Conservation (phyloP, 2,797 vertebrate species). For the Psittacula derbiana region DNA sequence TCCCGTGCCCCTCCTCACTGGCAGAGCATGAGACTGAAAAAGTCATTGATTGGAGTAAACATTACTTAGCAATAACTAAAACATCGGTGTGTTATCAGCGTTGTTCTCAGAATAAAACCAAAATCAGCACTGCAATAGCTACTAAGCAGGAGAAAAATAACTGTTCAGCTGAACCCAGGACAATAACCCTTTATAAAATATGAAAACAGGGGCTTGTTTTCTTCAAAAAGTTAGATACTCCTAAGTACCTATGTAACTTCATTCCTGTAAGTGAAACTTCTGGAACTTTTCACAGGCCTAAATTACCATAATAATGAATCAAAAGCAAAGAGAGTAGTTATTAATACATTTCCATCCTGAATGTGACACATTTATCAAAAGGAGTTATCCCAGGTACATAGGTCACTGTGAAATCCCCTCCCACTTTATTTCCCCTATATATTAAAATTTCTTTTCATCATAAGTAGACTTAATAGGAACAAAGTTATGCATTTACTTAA, state of each 20-base stretch:
- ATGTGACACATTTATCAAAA: background rate
- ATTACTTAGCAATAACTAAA: background rate
- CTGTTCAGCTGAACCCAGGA: background rate
- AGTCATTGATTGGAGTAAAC: background rate
- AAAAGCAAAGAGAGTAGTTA: background rate
- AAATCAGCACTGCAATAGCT: background rate
- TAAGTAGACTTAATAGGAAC: background rate
- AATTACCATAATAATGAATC: background rate
- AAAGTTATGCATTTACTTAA: background rate
- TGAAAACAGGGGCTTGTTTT: fast-evolving
- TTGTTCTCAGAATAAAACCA: background rate
- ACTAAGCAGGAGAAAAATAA: background rate
- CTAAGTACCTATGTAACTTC: background rate
- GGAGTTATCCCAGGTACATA: background rate
- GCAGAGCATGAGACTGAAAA: background rate
- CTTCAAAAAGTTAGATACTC: background rate
- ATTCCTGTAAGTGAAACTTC: background rate
- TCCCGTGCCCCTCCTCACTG: background rate
- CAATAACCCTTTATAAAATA: background rate
- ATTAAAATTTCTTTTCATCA: background rate
- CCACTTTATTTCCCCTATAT: background rate
- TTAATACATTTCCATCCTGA: background rate
- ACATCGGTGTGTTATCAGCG: background rate
- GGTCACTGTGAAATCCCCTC: background rate
- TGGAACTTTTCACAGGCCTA: background rate